Conservation (phyloP, 2,797 vertebrate genomes). For the Propithecus perrieri region DNA sequence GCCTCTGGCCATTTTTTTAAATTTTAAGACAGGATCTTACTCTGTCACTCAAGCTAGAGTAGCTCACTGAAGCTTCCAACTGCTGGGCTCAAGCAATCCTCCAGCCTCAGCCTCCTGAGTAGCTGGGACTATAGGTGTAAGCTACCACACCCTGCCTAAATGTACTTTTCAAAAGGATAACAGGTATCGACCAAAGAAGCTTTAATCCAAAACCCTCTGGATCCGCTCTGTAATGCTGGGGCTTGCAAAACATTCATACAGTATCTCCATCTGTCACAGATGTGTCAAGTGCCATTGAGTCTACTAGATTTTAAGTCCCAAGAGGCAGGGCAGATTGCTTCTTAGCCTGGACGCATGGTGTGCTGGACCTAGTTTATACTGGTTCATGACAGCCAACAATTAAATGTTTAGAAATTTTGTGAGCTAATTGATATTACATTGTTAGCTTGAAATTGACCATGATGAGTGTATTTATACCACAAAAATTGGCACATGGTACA, state of each 20-base stretch:
- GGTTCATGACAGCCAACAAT: background rate
- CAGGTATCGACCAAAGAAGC: background rate
- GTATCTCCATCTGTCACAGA: background rate
- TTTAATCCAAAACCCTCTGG: background rate
- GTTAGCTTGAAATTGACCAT: background rate
- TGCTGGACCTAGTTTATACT: background rate
- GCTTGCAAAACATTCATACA: background rate
- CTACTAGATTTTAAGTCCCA: background rate
- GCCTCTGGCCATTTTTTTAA: background rate
- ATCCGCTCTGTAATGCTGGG: background rate
- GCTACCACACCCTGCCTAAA: background rate
- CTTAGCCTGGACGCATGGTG: background rate
- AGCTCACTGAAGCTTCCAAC: background rate
- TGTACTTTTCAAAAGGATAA: background rate
- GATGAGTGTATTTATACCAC: background rate
- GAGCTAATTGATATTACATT: background rate
- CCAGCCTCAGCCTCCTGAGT: background rate
- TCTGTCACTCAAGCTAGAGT: background rate
- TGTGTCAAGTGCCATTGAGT: background rate
- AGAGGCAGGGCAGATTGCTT: background rate
- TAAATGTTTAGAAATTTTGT: background rate
- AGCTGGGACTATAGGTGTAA: background rate
- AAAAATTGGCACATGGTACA: background rate
- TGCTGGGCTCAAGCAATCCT: background rate
- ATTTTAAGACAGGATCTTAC: background rate